A percentile compares a stretch with the other conserved stretches of the same genome.
Conservation (phyloP, 2,888 invertebrate species). For the Nymphalis urticae region DNA sequence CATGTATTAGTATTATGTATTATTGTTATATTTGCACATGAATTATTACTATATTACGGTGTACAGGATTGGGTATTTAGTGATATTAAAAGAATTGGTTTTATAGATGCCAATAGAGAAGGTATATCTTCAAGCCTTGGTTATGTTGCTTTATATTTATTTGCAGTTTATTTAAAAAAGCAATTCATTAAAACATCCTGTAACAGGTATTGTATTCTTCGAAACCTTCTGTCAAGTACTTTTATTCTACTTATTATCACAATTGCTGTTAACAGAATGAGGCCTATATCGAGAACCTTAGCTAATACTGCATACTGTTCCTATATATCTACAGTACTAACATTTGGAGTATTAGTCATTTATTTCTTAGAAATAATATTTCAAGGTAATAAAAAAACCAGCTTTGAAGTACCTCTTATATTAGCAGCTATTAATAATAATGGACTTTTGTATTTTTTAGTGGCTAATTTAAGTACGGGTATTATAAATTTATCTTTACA, state of each 20-base stretch:
- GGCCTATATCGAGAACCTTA: constrained; percentile 88
- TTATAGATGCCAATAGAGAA: constrained; percentile 94
- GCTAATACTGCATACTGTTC: constrained; percentile 91
- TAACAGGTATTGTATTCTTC: constrained; percentile 44
- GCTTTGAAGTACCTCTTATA: constrained; percentile 76
- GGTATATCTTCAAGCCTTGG: constrained; percentile 93
- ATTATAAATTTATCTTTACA: constrained; percentile 86
- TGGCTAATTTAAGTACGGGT: constrained; percentile 93
- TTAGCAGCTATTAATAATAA: constrained; percentile 89
- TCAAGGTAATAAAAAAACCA: constrained; percentile 47
- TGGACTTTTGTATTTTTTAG: constrained; percentile 91
- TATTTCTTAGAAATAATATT: constrained; percentile 79
- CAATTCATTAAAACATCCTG: constrained; percentile 66
- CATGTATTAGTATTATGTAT: constrained; percentile 80
- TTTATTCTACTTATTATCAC: constrained; percentile 68
- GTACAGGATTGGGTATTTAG: constrained; percentile 88
- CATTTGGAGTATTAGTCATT: constrained; percentile 78
- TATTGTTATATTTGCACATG: constrained; percentile 83
- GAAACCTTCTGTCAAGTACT: constrained; percentile 46
- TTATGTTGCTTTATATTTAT: constrained; percentile 91
- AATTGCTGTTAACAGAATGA: constrained; percentile 70
- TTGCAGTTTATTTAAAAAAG: constrained; percentile 85
- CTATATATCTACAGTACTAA: constrained; percentile 87
- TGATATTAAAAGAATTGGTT: constrained; percentile 75
- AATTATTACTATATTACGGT: constrained; percentile 82